Evolutionary conservation across 2,113 vertebrate species (phyloP), one percentile per base, ranked within the genome.

Genomic region (Mungos mungo): DNA sequence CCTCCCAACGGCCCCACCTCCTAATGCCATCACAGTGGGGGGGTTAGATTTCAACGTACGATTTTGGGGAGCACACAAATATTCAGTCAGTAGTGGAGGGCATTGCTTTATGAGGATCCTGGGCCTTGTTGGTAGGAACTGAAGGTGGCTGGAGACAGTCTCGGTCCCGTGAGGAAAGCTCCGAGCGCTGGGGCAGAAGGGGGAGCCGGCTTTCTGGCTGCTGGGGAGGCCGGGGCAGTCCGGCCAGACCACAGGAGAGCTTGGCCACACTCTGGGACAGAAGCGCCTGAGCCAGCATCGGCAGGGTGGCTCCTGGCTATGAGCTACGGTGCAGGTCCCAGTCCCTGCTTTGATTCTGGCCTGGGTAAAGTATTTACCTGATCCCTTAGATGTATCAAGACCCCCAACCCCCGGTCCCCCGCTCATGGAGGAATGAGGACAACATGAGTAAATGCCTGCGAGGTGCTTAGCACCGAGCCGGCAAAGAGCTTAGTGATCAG

Each of bases 401-500:
- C 63, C 25, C 21, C 52, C 16, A 54, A 18, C 38, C 71, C 71
- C 38, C 3, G 6, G 52, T 54, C 9, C 71, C 2, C 2, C 7
- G 35, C 47, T 87, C 45, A 14, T 1, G 31, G 83, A 87, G 52
- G 33, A 19, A 1, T 12, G 23, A 66, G 27, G 41, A n/a, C 66
- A 27, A 9, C 10, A 19, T 50, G 33, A 33, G 23, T 31, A 19
- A 27, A 6, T 9, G 6, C 9, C 3, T 8, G 7, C 69, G 3
- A 3, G 63, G 47, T 5, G 0, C 10, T 19, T 12, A 25, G 72
- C 84, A 15, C 19, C 11, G 84, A 69, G 79, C 88, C 19, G 65
- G 14, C 29, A 2, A 1, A 16, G 68, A 15, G n/a, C 72, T 41
- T 7, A 1, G 31, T 6, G 0, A 1, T 54, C 13, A 19, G 54